Evolutionary conservation across 2,888 invertebrate genomes (phyloP).

Genomic region (Lycaena phlaeas): DNA sequence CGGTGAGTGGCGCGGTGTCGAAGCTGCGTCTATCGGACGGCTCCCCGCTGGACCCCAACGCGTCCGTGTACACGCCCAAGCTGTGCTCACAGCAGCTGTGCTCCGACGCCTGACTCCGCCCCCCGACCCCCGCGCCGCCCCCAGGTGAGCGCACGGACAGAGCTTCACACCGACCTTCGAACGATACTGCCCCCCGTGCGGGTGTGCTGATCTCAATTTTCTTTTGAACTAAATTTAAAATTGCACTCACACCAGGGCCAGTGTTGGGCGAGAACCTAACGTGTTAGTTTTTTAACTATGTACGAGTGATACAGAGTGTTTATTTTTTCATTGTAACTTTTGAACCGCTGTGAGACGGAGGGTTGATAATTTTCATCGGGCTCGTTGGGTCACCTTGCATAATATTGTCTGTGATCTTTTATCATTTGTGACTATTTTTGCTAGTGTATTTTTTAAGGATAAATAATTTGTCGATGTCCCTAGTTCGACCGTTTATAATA

Average conservation of each 20-base stretch:
- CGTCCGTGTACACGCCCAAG: constrained; percentile 92
- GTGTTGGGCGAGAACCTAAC: constrained; percentile 26
- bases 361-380: constrained; percentile 18
- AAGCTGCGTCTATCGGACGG: constrained; percentile 42
- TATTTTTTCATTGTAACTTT: constrained; percentile 56
- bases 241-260: constrained; percentile 45
- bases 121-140: neutral
- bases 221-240: constrained; percentile 18
- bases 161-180: constrained; percentile 7
- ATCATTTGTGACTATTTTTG: neutral
- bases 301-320: constrained; percentile 36
- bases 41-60: constrained; percentile 86
- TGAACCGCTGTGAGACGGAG: constrained; percentile 24
- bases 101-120: constrained; percentile 43
- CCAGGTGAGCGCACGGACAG: constrained; percentile 1
- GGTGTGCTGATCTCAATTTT: constrained; percentile 58
- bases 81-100: constrained; percentile 33
- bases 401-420: constrained; percentile 7
- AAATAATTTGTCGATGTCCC: neutral
- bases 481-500: neutral
- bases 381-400: constrained; percentile 3
- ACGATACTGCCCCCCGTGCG: constrained; percentile 48
- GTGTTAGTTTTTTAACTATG: constrained; percentile 38
- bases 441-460: neutral
- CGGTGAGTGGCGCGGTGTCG: constrained; percentile 30